Evolutionary conservation across 1,140 invertebrate species (phyloP).

Genomic region (Hirudo medicinalis): DNA sequence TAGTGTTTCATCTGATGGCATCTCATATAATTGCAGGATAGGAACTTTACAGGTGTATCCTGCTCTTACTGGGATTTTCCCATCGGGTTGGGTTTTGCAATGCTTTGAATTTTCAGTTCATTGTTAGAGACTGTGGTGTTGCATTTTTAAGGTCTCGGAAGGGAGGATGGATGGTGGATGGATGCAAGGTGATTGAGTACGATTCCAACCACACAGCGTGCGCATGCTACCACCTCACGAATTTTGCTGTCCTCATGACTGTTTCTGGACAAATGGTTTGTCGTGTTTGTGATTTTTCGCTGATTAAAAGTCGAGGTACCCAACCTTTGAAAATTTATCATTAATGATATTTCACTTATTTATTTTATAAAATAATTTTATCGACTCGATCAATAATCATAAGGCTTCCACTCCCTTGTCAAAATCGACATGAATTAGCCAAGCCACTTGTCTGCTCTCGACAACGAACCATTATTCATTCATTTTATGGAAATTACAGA

Average conservation of each 20-base stretch:
- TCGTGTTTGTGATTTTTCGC: background rate
- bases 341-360: too few species aligned
- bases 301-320: too few species aligned
- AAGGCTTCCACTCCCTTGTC: too few species aligned
- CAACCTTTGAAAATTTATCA: too few species aligned
- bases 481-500: too few species aligned
- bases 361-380: too few species aligned
- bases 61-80: constrained; percentile 21
- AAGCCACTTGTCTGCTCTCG: too few species aligned
- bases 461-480: too few species aligned
- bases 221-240: constrained; percentile 79
- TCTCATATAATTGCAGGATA: constrained; percentile 14
- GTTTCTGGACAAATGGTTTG: constrained; percentile 5
- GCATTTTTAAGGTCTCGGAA: constrained; percentile 32
- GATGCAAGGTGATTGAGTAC: constrained; percentile 27
- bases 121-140: background rate
- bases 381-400: too few species aligned
- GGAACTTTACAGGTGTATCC: constrained; percentile 15
- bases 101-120: background rate
- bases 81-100: background rate
- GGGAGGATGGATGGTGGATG: constrained; percentile 41
- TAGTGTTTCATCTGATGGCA: background rate
- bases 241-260: constrained; percentile 69
- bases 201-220: constrained; percentile 62
- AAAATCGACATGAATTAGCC: too few species aligned